Conservation (phyloP, 2,888 invertebrate genomes). For the Julus scandinavius region DNA sequence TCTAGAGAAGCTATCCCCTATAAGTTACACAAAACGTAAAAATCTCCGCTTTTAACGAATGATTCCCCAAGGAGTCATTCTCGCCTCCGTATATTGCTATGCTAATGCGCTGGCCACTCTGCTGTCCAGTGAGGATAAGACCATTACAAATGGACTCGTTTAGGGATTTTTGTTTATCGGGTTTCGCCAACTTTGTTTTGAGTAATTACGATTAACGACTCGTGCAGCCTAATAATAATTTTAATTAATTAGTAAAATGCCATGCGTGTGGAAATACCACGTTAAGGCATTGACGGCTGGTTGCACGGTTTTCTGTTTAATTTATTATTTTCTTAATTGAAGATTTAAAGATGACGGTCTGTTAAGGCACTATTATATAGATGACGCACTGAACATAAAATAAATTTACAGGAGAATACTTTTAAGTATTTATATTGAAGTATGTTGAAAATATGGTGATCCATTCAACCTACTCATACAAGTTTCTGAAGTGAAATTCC, state of each 20-base stretch:
- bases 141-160: not conserved
- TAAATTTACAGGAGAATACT: too few relatives aligned
- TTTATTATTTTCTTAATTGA: not conserved
- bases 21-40: too few relatives aligned
- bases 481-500: not conserved
- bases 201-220: slow-evolving; percentile 8
- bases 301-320: too few relatives aligned
- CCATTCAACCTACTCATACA: too few relatives aligned
- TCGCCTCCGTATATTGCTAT: not conserved
- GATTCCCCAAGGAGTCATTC: not conserved
- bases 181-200: not conserved
- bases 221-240: slow-evolving; percentile 25
- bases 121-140: slow-evolving; percentile 20
- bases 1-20: not conserved
- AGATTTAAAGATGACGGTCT: not conserved
- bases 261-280: not conserved
- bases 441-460: too few relatives aligned
- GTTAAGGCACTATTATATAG: not conserved
- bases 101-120: slow-evolving; percentile 23
- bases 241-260: not conserved
- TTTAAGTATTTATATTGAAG: too few relatives aligned
- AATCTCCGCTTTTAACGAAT: not conserved
- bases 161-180: slow-evolving; percentile 30
- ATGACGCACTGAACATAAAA: too few relatives aligned
- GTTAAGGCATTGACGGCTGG: not conserved